These are phyloP conservation scores for Ptychoptera contaminata DNA, from an alignment of 2,888 invertebrate species.

Conservation along the genomic window DNA sequence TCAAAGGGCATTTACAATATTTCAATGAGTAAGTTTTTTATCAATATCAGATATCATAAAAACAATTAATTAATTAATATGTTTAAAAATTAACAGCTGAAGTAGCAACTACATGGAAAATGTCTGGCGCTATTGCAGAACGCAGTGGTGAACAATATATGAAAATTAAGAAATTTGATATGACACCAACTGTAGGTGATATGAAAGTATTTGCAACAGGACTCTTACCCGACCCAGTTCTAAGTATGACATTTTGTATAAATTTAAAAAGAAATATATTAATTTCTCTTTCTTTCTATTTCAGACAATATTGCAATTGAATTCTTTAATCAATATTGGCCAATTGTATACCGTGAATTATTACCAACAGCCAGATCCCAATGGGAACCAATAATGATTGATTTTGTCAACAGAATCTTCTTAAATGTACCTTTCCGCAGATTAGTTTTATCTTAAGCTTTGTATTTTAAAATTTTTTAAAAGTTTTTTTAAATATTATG, in stretches of 20 bases:
- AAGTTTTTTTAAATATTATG: no score
- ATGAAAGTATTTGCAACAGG: slow-evolving; percentile 44
- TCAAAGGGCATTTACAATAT: slow-evolving; percentile 42
- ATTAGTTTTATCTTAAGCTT: slow-evolving; percentile 2
- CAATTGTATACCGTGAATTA: slow-evolving; percentile 33
- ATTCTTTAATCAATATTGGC: slow-evolving; percentile 43
- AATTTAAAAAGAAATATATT: background rate
- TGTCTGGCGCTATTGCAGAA: slow-evolving; percentile 39
- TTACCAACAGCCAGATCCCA: slow-evolving; percentile 28
- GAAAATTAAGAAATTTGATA: slow-evolving; percentile 40
- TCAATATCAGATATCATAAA: no score
- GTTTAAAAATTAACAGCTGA: slow-evolving; percentile 31
- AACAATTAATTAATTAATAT: no score
- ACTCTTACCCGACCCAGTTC: slow-evolving; percentile 41
- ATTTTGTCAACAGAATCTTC: slow-evolving; percentile 23
- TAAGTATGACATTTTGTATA: slow-evolving; percentile 38
- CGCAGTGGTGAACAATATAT: slow-evolving; percentile 38
- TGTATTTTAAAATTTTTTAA: no score
- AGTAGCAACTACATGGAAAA: slow-evolving; percentile 38
- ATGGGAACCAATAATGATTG: slow-evolving; percentile 24
- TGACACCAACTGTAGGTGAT: slow-evolving; percentile 45
- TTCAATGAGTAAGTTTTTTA: slow-evolving; percentile 46
- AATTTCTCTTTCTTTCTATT: slow-evolving; percentile 12
- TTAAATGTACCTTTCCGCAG: slow-evolving; percentile 24
- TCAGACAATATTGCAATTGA: slow-evolving; percentile 28